These are phyloP conservation scores for Lasiommata megera DNA, from an alignment of 2,888 invertebrate genomes.

Conservation along the genomic window DNA sequence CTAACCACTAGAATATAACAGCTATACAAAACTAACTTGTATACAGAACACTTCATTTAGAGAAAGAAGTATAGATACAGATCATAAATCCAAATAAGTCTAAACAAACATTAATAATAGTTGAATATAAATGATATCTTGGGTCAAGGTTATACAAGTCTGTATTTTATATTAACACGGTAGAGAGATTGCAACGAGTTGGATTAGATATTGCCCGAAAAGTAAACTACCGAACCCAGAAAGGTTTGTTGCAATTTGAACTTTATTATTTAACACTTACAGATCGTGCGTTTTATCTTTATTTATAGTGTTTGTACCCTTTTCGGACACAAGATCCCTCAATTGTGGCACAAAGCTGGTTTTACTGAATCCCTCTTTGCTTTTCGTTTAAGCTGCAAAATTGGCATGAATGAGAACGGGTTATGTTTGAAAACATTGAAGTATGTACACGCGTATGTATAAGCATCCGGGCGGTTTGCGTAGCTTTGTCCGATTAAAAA, in stretches of 20 bases:
- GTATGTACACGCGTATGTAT: neutral
- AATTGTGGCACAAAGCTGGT: slow-evolving; percentile 33
- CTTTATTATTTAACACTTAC: neutral
- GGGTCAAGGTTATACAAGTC: neutral
- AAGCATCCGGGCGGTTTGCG: neutral
- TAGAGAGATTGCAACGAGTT: neutral
- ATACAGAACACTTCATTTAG: no score
- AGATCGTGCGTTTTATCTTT: neutral
- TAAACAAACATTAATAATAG: no score
- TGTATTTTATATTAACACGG: neutral
- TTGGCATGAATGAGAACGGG: slow-evolving; percentile 32
- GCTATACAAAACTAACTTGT: no score
- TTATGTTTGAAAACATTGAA: slow-evolving; percentile 22
- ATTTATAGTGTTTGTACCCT: slow-evolving; percentile 13
- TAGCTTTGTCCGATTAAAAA: neutral
- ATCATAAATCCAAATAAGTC: no score
- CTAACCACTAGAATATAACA: no score
- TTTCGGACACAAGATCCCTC: slow-evolving; percentile 32
- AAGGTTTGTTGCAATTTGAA: neutral
- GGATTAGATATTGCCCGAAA: neutral
- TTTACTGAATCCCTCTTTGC: slow-evolving; percentile 34
- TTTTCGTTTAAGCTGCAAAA: slow-evolving; percentile 32
- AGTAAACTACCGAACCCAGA: neutral
- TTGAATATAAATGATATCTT: neutral
- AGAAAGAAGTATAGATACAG: no score